These are phyloP conservation scores for Choristoneura rosaceana DNA, from an alignment of 2,888 invertebrate genomes.

Conservation along the genomic window DNA sequence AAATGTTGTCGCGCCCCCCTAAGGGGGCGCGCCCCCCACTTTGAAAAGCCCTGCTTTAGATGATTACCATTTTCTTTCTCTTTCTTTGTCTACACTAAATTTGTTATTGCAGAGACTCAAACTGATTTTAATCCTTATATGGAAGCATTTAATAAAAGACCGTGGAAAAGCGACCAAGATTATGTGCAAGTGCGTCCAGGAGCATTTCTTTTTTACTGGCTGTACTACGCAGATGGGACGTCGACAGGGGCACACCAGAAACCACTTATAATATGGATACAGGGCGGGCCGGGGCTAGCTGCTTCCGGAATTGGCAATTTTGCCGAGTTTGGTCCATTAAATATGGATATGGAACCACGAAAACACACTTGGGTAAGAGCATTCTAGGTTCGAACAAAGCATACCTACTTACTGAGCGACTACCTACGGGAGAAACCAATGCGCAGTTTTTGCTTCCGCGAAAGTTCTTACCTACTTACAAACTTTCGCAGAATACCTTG, in stretches of 20 bases:
- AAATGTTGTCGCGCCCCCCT: no score
- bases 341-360: slow-evolving; percentile 87
- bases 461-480: no score
- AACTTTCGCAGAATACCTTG: no score
- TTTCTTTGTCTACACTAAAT: no score
- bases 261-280: slow-evolving; percentile 94
- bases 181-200: slow-evolving; percentile 90
- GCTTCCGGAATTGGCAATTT: slow-evolving; percentile 95
- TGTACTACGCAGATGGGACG: slow-evolving; percentile 91
- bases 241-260: slow-evolving; percentile 80
- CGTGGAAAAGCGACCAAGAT: slow-evolving; percentile 86
- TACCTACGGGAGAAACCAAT: no score
- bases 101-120: slow-evolving; percentile 35
- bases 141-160: slow-evolving; percentile 55
- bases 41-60: no score
- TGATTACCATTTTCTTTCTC: no score
- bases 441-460: no score
- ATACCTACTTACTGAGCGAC: no score
- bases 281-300: slow-evolving; percentile 95
- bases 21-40: no score
- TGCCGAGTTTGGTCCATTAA: slow-evolving; percentile 92
- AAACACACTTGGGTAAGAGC: slow-evolving; percentile 90
- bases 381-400: not conserved
- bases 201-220: slow-evolving; percentile 94
- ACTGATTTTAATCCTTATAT: slow-evolving; percentile 63